These are phyloP conservation scores for Aphelenchoides besseyi DNA, from an alignment of 1,140 invertebrate genomes.

Conservation along the genomic window DNA sequence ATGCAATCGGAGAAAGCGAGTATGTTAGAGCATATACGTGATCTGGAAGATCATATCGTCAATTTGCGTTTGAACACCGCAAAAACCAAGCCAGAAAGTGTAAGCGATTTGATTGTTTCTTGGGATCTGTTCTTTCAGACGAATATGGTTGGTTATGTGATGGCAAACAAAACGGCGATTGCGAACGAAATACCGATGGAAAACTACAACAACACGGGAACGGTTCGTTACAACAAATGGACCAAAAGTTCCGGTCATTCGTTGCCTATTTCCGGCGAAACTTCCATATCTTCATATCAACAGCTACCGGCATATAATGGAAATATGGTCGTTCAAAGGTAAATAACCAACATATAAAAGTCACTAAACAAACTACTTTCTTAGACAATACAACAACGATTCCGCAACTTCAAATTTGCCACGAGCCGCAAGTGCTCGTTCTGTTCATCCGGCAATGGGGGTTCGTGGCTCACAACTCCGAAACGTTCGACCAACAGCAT, in stretches of 20 bases:
- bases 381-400: background rate
- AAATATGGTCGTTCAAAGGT: background rate
- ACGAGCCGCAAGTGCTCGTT: background rate
- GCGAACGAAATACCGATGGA: background rate
- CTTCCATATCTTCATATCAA: background rate
- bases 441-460: slow-evolving; percentile 5
- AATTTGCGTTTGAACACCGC: background rate
- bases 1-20: background rate
- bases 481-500: background rate
- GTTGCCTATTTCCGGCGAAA: background rate
- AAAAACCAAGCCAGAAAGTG: background rate
- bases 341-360: background rate
- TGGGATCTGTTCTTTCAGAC: background rate
- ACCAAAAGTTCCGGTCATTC: background rate
- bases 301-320: background rate
- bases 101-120: background rate
- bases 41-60: background rate
- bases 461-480: slow-evolving; percentile 6
- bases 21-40: background rate
- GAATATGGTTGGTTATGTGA: background rate
- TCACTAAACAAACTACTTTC: no score
- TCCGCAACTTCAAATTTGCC: background rate
- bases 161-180: background rate
- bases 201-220: slow-evolving; percentile 1
- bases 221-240: slow-evolving; percentile 7